A percentile compares a stretch with the other conserved stretches of the same genome.
Conservation (phyloP, 2,797 vertebrate species). For the Schizopygopsis malacanthus region DNA sequence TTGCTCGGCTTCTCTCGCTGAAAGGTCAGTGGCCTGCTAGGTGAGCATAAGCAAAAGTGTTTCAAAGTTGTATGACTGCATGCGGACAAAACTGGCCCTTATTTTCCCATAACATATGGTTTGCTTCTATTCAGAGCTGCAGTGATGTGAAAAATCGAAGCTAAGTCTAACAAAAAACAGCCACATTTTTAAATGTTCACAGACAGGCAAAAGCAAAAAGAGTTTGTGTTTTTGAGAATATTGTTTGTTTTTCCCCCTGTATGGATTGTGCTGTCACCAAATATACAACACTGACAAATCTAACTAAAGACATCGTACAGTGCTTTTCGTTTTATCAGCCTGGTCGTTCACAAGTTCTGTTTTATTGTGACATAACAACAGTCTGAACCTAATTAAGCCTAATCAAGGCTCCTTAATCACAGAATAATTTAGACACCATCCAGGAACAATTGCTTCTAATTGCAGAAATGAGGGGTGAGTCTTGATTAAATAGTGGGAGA, state of each 20-base stretch:
- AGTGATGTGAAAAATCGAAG: not conserved
- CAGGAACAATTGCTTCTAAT: constrained; percentile 60
- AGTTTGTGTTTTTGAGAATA: not conserved
- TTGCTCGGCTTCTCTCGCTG: constrained; percentile 27
- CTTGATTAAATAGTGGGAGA: constrained; percentile 59
- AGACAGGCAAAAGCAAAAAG: not conserved
- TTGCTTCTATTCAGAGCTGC: not conserved
- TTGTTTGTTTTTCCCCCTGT: not conserved
- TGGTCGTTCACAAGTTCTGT: constrained; percentile 37
- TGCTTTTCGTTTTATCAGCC: not conserved
- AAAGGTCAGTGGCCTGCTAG: constrained; percentile 54
- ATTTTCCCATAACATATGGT: constrained; percentile 11
- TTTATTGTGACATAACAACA: constrained; percentile 34
- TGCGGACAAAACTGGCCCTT: not conserved
- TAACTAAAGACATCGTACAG: not conserved
- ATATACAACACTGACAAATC: not conserved
- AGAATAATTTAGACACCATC: constrained; percentile 46
- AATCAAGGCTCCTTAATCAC: constrained; percentile 69
- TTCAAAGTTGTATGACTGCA: constrained; percentile 16
- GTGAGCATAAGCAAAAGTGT: constrained; percentile 17
- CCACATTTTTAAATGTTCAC: not conserved
- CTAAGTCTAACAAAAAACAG: not conserved
- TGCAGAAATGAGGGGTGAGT: constrained; percentile 45
- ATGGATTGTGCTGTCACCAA: not conserved
- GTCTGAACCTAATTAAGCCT: constrained; percentile 12